phyloP scores from a whole-genome alignment of 2,797 vertebrate species.

The Miichthys miiuy region DNA sequence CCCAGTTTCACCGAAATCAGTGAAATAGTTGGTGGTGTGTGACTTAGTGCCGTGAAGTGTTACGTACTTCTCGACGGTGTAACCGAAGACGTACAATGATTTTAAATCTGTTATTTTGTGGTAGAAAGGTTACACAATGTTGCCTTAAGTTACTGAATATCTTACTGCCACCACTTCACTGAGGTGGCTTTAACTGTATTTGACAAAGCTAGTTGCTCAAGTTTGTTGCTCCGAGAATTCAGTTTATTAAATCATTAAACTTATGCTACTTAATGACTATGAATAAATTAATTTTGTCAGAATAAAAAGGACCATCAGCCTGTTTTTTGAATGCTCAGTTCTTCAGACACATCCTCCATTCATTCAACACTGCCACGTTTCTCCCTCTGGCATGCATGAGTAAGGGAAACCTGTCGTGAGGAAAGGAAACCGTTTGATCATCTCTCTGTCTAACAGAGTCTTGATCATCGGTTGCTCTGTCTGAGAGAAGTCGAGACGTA shows the following conservation, averaged over 20 bases:
- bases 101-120: too few species aligned
- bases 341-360: constrained; percentile 60
- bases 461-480: constrained; percentile 45
- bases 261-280: background rate
- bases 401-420: constrained; percentile 63
- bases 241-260: background rate
- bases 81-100: too few species aligned
- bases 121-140: too few species aligned
- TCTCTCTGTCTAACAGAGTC: constrained; percentile 50
- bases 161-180: too few species aligned
- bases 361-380: constrained; percentile 49
- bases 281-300: constrained; percentile 33
- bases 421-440: constrained; percentile 63
- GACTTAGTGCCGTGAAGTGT: too few species aligned
- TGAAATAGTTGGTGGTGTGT: too few species aligned
- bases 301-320: constrained; percentile 30
- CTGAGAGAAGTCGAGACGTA: constrained; percentile 37
- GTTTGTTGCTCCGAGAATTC: too few species aligned
- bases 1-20: too few species aligned
- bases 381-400: constrained; percentile 55
- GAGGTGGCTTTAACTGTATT: too few species aligned
- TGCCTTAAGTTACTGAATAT: too few species aligned
- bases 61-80: too few species aligned
- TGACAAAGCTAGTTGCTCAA: too few species aligned
- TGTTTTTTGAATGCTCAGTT: constrained; percentile 2